Conservation (phyloP, 2,113 vertebrate species). For the Sitta europaea region DNA sequence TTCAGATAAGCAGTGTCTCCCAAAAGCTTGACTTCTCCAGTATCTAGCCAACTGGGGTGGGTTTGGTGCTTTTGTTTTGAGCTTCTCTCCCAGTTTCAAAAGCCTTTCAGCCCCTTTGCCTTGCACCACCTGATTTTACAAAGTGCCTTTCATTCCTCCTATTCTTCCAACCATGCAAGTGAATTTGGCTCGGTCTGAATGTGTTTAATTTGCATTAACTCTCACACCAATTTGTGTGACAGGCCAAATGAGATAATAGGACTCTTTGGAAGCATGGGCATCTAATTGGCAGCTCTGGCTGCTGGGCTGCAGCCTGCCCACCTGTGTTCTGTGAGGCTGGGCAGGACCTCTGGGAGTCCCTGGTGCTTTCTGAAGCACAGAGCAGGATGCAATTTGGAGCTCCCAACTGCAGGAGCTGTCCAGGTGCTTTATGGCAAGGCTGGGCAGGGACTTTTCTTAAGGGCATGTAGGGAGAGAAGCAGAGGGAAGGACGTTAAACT, state of each 20-base stretch:
- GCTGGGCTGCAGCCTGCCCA: not conserved
- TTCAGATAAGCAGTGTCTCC: not conserved
- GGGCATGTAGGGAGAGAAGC: not conserved
- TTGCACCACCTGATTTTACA: not conserved
- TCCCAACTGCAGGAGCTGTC: not conserved
- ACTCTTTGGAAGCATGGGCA: not conserved
- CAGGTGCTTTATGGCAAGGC: not conserved
- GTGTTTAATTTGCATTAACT: not conserved
- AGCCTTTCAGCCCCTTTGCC: not conserved
- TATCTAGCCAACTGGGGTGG: not conserved
- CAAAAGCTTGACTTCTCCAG: not conserved
- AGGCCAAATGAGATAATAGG: not conserved
- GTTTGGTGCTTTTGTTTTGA: not conserved
- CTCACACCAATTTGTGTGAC: not conserved
- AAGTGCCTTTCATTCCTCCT: not conserved
- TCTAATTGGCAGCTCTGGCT: not conserved
- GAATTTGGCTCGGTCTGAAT: not conserved
- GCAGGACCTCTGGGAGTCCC: accelerated
- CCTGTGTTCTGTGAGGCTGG: not conserved
- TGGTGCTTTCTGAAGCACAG: not conserved
- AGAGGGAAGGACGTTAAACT: not conserved
- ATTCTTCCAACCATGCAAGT: not conserved
- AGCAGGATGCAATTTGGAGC: not conserved
- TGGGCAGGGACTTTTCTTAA: not conserved
- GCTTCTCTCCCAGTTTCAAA: not conserved